phyloP scores from a whole-genome alignment of 2,888 invertebrate genomes.

The Tinea pellionella region DNA sequence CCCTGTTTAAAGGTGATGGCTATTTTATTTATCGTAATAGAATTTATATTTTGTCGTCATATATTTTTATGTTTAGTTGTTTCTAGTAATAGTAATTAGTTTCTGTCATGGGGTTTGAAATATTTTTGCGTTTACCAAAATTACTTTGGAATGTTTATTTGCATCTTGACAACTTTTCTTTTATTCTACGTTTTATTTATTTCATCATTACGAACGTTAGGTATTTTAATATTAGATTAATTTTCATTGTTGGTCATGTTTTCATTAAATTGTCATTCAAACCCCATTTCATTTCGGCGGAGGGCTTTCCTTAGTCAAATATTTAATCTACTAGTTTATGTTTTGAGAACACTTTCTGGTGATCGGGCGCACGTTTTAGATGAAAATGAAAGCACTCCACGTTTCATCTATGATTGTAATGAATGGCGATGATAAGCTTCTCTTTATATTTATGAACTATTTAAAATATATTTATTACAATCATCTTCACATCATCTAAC shows the following conservation, averaged over 20 bases:
- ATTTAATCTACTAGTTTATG: conserved; percentile 20
- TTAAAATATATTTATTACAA: conserved; percentile 42
- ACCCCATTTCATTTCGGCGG: conserved; percentile 65
- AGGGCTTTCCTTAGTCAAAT: conserved; percentile 46
- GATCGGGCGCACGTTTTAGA: conserved; percentile 63
- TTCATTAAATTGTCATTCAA: conserved; percentile 46
- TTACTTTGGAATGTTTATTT: conserved; percentile 62
- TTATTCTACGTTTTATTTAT: conserved; percentile 36
- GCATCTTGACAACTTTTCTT: conserved; percentile 70
- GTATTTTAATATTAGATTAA: background rate
- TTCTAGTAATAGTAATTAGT: conserved; percentile 14
- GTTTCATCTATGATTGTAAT: conserved; percentile 51
- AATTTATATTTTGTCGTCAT: conserved; percentile 9
- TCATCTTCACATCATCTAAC: conserved; percentile 55
- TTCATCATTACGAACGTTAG: conserved; percentile 28
- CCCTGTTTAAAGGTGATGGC: conserved; percentile 34
- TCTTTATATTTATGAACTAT: conserved; percentile 15
- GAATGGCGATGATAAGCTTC: conserved; percentile 27
- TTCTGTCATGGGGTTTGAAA: conserved; percentile 67
- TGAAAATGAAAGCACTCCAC: conserved; percentile 59
- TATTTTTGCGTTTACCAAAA: conserved; percentile 49
- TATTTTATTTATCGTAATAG: conserved; percentile 14
- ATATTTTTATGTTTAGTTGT: background rate
- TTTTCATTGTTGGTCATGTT: conserved; percentile 25
- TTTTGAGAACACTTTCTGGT: conserved; percentile 32